Conservation (phyloP, 2,797 vertebrate genomes). For the Rhynchotus rufescens region DNA sequence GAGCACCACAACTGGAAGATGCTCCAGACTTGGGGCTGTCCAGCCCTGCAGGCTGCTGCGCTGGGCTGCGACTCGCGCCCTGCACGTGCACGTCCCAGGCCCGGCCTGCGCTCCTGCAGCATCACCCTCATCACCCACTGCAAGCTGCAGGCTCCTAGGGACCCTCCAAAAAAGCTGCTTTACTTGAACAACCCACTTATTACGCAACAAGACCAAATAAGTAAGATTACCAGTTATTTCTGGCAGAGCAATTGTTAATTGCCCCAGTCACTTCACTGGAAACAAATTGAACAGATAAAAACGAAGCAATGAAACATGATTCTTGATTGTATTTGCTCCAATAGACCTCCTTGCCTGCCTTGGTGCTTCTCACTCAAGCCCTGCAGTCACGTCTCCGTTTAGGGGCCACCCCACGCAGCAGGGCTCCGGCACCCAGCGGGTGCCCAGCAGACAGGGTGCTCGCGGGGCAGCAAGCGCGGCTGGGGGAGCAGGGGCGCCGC, state of each 20-base stretch:
- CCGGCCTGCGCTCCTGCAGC: neutral
- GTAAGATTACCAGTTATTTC: neutral
- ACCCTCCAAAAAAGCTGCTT: neutral
- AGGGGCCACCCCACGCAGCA: fast-evolving
- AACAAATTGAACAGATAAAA: neutral
- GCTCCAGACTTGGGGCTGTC: neutral
- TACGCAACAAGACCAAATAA: neutral
- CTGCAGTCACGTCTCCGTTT: fast-evolving
- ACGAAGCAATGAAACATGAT: neutral
- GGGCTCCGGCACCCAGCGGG: too few species aligned
- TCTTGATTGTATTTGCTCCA: neutral
- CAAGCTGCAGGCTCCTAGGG: neutral
- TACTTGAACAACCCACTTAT: neutral
- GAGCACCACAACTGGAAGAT: fast-evolving
- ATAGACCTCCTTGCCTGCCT: fast-evolving
- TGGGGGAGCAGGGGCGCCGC: neutral
- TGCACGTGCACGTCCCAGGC: neutral
- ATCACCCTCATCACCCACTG: neutral
- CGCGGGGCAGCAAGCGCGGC: too few species aligned
- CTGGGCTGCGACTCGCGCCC: neutral
- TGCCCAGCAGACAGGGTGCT: too few species aligned
- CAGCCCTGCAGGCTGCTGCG: neutral
- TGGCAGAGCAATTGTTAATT: neutral
- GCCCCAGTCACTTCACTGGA: neutral
- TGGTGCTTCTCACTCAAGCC: neutral